Percentiles rank a stretch among this genome's conserved stretches.
phyloP scores from a whole-genome alignment of 1,140 invertebrate species.

The Amphibalanus amphitrite region DNA sequence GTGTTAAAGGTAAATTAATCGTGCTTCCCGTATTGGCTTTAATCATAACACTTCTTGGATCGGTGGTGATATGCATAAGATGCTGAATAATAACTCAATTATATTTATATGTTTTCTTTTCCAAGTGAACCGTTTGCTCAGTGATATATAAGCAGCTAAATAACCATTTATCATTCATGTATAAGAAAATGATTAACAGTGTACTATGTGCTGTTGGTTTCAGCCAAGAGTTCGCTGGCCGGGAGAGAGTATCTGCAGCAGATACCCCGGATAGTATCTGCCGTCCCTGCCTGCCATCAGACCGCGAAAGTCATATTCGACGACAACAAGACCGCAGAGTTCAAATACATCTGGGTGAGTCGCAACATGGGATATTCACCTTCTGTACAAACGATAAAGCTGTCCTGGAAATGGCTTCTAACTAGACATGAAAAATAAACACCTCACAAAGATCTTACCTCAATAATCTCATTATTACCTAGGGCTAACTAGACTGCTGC shows the following conservation, averaged over 20 bases:
- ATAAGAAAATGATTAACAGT: too few species aligned
- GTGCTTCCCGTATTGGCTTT: not conserved
- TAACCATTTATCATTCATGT: too few species aligned
- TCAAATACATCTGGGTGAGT: slow-evolving; percentile 25
- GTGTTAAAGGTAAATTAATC: too few species aligned
- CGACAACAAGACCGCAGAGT: slow-evolving; percentile 22
- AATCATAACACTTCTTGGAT: not conserved
- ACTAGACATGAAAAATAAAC: too few species aligned
- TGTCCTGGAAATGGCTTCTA: too few species aligned
- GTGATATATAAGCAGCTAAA: too few species aligned
- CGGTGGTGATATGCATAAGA: not conserved
- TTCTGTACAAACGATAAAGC: too few species aligned
- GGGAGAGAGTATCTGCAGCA: not conserved
- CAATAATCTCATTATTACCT: too few species aligned
- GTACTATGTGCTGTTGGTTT: not conserved
- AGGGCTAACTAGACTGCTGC: too few species aligned
- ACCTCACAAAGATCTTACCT: too few species aligned
- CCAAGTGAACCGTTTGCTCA: too few species aligned
- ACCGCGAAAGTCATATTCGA: slow-evolving; percentile 29
- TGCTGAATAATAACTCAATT: not conserved
- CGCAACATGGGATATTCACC: too few species aligned
- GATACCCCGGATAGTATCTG: slow-evolving; percentile 15
- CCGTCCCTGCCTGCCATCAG: slow-evolving; percentile 17
- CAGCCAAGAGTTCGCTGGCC: not conserved
- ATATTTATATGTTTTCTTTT: not conserved